phyloP scores from a whole-genome alignment of 1,140 invertebrate genomes.

The Lepidurus arcticus region DNA sequence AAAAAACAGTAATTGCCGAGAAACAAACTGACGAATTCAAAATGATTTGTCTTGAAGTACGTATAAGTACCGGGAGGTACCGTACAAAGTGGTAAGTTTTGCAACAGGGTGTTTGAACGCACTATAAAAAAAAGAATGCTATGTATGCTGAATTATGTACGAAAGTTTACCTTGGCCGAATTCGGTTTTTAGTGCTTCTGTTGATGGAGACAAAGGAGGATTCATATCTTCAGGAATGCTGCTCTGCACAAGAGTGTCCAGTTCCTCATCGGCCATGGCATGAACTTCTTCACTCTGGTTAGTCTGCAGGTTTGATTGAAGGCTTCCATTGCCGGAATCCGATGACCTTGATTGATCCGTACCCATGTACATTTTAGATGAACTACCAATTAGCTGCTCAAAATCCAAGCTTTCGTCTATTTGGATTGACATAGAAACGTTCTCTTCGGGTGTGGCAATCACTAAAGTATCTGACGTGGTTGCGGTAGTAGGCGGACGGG shows the following conservation, averaged over 20 bases:
- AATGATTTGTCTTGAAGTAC: background rate
- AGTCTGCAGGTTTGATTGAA: background rate
- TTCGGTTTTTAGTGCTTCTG: background rate
- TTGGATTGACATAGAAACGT: background rate
- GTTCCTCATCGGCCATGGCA: background rate
- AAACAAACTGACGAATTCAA: constrained; percentile 5
- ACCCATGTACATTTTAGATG: background rate
- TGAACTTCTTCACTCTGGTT: background rate
- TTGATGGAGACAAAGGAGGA: background rate
- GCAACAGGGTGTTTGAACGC: background rate
- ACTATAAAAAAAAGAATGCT: background rate
- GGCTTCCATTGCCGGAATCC: background rate
- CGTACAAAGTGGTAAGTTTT: background rate
- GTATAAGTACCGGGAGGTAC: background rate
- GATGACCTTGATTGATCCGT: background rate
- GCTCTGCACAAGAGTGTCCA: background rate
- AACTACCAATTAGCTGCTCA: background rate
- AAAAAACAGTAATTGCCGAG: background rate
- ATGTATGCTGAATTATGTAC: background rate
- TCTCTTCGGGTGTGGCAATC: background rate
- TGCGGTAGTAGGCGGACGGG: background rate
- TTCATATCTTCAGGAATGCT: background rate
- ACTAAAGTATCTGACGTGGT: background rate
- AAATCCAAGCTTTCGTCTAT: background rate
- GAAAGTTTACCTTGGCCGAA: background rate